Percentiles rank a stretch among this genome's conserved stretches.
These are phyloP conservation scores for Anastatus disparis DNA, from an alignment of 1,140 invertebrate species.

Conservation along the genomic window DNA sequence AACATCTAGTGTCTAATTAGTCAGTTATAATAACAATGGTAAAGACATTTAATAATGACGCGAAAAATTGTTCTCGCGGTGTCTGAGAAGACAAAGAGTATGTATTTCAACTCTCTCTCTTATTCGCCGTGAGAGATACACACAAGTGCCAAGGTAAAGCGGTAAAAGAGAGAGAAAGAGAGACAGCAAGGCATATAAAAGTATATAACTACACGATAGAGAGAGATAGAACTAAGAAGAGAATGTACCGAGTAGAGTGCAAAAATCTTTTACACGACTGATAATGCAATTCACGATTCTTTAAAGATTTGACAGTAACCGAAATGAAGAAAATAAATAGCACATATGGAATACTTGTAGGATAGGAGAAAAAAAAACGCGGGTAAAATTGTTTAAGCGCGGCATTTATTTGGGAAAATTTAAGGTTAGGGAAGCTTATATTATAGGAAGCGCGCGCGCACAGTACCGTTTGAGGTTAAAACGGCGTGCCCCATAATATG, in stretches of 20 bases:
- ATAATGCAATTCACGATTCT: no score
- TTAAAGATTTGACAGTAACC: no score
- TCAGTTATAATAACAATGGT: not conserved
- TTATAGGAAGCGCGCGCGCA: not conserved
- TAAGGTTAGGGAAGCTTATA: not conserved
- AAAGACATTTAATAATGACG: not conserved
- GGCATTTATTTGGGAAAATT: no score
- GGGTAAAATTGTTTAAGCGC: no score
- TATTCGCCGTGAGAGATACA: no score
- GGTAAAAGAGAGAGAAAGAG: slow-evolving; percentile 11
- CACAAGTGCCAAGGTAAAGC: slow-evolving; percentile 34
- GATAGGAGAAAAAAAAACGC: no score
- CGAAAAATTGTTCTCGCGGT: not conserved
- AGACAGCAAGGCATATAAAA: not conserved
- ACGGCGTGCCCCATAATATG: slow-evolving; percentile 31
- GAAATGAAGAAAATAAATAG: no score
- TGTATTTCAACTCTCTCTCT: no score
- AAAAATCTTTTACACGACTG: not conserved
- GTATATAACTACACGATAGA: no score
- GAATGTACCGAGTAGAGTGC: not conserved
- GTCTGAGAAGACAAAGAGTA: slow-evolving; percentile 29
- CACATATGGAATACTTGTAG: no score
- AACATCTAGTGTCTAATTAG: no score
- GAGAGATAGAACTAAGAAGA: not conserved
- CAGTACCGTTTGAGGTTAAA: slow-evolving; percentile 34